Percentiles rank a stretch among this genome's conserved stretches.
These are phyloP conservation scores for Erythrolamprus reginae DNA, from an alignment of 2,113 vertebrate species.

Conservation along the genomic window DNA sequence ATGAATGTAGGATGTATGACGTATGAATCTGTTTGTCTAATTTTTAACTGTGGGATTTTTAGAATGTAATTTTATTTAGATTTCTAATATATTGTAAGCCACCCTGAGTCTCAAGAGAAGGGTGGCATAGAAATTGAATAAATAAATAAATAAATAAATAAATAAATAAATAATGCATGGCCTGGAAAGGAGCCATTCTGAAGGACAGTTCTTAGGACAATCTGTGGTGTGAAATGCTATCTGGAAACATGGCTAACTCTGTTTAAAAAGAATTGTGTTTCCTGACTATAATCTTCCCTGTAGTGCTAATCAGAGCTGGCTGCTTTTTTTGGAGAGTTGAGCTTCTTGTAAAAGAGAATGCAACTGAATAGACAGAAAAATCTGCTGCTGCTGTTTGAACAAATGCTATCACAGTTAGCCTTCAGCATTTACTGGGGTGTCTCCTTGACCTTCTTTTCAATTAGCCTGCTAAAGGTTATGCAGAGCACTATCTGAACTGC, in stretches of 20 bases:
- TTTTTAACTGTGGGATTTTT: too few relatives aligned
- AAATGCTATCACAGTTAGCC: neutral
- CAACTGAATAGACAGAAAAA: neutral
- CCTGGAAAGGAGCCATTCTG: neutral
- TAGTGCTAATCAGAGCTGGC: neutral
- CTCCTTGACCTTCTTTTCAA: neutral
- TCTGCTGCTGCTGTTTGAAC: neutral
- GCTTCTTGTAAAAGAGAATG: neutral
- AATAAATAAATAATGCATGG: too few relatives aligned
- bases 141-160: too few relatives aligned
- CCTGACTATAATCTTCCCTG: neutral
- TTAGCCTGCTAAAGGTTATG: slow-evolving; percentile 9
- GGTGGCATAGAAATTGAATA: too few relatives aligned
- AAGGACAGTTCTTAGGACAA: neutral
- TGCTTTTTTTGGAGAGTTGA: neutral
- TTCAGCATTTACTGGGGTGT: neutral
- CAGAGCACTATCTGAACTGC: neutral
- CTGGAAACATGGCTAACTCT: neutral
- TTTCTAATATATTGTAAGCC: too few relatives aligned
- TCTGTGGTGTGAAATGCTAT: neutral
- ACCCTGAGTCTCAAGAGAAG: too few relatives aligned
- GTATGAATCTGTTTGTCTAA: too few relatives aligned
- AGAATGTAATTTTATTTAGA: too few relatives aligned
- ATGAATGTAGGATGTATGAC: too few relatives aligned
- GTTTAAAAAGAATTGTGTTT: neutral